These are phyloP conservation scores for Condylostylus longicornis DNA, from an alignment of 1,140 invertebrate genomes.

Conservation along the genomic window DNA sequence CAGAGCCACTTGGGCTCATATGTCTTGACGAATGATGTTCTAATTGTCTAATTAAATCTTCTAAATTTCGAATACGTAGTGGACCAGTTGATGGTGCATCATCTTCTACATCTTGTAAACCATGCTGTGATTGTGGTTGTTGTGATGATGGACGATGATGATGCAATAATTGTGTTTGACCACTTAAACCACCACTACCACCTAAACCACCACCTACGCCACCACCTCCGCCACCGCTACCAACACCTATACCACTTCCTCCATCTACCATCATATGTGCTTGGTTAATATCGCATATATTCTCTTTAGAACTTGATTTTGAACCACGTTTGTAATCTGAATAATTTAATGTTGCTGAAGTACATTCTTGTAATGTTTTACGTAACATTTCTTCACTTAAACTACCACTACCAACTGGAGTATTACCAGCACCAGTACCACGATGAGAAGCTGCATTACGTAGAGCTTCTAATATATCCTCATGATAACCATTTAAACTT, in stretches of 20 bases:
- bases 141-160: conserved; percentile 30
- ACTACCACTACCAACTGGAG: conserved; percentile 43
- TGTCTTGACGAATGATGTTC: conserved; percentile 75
- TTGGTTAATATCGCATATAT: conserved; percentile 43
- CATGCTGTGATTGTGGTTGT: conserved; percentile 21
- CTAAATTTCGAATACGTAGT: conserved; percentile 73
- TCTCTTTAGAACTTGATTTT: conserved; percentile 38
- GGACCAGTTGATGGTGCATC: conserved; percentile 54
- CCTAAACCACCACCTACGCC: conserved; percentile 11
- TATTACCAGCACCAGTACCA: conserved; percentile 37
- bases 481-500: conserved; percentile 81
- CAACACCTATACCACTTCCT: conserved; percentile 13
- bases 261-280: conserved; percentile 32
- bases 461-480: conserved; percentile 76
- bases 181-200: conserved; percentile 11
- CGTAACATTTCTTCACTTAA: conserved; percentile 45
- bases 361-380: conserved; percentile 51
- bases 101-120: conserved; percentile 37
- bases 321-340: conserved; percentile 43
- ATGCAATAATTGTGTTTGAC: conserved; percentile 21
- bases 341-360: conserved; percentile 33
- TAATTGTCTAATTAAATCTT: conserved; percentile 78
- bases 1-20: conserved; percentile 77
- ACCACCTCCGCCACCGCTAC: conserved; percentile 11
- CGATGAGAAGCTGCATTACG: conserved; percentile 60